These are phyloP conservation scores for Gnathonemus longibarbis DNA, from an alignment of 2,113 vertebrate genomes.

Conservation along the genomic window DNA sequence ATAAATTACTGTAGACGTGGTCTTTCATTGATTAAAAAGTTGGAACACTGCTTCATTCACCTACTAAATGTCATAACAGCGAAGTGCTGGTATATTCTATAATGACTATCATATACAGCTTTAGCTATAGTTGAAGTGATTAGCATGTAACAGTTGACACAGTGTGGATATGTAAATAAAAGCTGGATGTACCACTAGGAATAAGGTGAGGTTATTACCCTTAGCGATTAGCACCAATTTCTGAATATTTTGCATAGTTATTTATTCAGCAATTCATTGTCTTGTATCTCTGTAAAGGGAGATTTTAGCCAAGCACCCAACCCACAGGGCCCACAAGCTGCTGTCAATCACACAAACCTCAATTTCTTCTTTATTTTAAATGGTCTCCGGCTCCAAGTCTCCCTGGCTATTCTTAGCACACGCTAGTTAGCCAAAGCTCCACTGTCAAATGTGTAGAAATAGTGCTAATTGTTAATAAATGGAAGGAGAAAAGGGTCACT, in stretches of 20 bases:
- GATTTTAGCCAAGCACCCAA: background rate
- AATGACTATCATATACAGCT: background rate
- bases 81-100: background rate
- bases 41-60: background rate
- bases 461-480: background rate
- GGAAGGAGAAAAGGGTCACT: background rate
- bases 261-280: background rate
- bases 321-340: background rate
- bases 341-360: background rate
- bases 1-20: background rate
- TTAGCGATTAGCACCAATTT: background rate
- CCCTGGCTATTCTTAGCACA: background rate
- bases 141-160: background rate
- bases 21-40: background rate
- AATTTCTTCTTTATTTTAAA: background rate
- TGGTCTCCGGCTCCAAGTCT: background rate
- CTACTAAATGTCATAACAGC: background rate
- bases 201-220: background rate
- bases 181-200: background rate
- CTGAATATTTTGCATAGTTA: background rate
- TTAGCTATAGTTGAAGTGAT: background rate
- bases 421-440: background rate
- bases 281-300: background rate
- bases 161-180: background rate
- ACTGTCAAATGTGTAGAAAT: background rate